These are phyloP conservation scores for Parelbella ahira DNA, from an alignment of 2,888 invertebrate species.

Conservation along the genomic window DNA sequence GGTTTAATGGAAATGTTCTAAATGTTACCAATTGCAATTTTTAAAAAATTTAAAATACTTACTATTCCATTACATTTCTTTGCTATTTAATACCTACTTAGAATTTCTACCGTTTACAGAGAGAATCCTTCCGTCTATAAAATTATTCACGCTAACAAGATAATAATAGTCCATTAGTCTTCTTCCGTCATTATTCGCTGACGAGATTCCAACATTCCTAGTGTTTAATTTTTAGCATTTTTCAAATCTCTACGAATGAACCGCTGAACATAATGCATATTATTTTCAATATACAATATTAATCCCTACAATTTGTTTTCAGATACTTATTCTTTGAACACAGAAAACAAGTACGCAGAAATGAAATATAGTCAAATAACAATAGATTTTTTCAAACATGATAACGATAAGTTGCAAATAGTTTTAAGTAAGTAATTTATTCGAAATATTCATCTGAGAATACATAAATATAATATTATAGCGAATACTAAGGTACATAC, in stretches of 20 bases:
- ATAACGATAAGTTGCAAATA: background rate
- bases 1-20: too few relatives aligned
- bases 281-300: too few relatives aligned
- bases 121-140: conserved; percentile 9
- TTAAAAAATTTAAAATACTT: too few relatives aligned
- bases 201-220: background rate
- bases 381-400: too few relatives aligned
- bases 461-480: conserved; percentile 7
- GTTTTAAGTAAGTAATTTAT: too few relatives aligned
- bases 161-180: conserved; percentile 8
- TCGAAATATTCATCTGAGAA: conserved; percentile 6
- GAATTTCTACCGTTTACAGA: conserved; percentile 4
- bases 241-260: too few relatives aligned
- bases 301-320: too few relatives aligned
- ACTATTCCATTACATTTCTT: too few relatives aligned
- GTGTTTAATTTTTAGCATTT: background rate
- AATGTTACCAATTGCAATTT: too few relatives aligned
- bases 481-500: background rate
- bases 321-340: conserved; percentile 50
- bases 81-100: too few relatives aligned
- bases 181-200: conserved; percentile 3
- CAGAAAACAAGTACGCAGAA: conserved; percentile 35
- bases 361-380: too few relatives aligned
- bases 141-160: conserved; percentile 12
- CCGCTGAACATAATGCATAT: too few relatives aligned